These are phyloP conservation scores for Halcyon badia DNA, from an alignment of 2,797 vertebrate species.

Conservation along the genomic window DNA sequence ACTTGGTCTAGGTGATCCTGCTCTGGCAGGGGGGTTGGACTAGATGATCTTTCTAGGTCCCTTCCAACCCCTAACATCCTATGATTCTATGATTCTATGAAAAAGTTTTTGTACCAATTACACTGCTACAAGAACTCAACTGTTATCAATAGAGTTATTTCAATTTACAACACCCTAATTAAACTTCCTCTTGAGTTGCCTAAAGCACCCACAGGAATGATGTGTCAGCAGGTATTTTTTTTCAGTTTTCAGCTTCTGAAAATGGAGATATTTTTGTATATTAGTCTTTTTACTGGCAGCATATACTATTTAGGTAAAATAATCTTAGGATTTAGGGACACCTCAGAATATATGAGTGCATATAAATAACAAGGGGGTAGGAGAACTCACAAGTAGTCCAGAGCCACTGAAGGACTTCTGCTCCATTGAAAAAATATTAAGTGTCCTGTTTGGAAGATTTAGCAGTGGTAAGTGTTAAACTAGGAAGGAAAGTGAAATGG, in stretches of 20 bases:
- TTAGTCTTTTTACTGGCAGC: background rate
- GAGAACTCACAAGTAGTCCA: background rate
- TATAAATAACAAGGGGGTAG: background rate
- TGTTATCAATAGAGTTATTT: background rate
- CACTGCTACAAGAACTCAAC: background rate
- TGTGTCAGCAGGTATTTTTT: background rate
- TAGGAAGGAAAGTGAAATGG: background rate
- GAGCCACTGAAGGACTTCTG: background rate
- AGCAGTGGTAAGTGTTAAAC: background rate
- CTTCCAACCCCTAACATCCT: too few relatives aligned
- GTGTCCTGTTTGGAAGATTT: background rate
- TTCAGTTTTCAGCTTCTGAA: background rate
- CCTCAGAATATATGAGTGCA: background rate
- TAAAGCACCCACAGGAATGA: background rate
- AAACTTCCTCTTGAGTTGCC: background rate
- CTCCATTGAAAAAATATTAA: background rate
- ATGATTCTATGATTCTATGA: too few relatives aligned
- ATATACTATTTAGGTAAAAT: background rate
- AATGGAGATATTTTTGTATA: background rate
- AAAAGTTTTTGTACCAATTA: background rate
- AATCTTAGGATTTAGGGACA: background rate
- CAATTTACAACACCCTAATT: background rate
- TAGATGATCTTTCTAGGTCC: too few relatives aligned
- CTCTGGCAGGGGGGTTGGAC: too few relatives aligned
- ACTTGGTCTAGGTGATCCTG: too few relatives aligned